Evolutionary conservation across 1,140 invertebrate species (phyloP), one percentile per base, ranked within the genome.

Genomic region (Neuroterus valhalla): DNA sequence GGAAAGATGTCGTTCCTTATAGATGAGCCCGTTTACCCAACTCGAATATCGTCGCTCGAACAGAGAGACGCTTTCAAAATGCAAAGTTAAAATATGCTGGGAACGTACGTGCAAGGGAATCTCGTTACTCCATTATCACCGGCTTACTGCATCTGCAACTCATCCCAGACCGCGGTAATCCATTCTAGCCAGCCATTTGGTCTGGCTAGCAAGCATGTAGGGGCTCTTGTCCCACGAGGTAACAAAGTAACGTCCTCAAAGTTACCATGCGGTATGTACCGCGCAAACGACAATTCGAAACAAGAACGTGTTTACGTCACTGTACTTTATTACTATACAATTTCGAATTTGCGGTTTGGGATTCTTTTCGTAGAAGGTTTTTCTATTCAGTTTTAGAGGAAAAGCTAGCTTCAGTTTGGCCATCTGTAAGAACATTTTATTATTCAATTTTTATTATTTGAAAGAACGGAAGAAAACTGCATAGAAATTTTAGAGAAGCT

Each of bases 121-220:
- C 87, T 87, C 84, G 84, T 88, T 87, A 87, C 86, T 88, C 85
- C 84, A 88, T 89, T 89, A 89, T 87, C 84, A 83, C 82, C 79
- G 86, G 86, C 88, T 88, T 88, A 89, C 85, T 79, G 78, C 84
- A 87, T 76, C 83, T 85, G 83, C 80, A 82, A 73, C 83, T 82
- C 80, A 76, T 81, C 71, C 75, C 74, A 77, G 79, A 79, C 74
- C 78, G 23, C 71, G 70, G 75, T 84, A 83, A 85, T 86, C 77
- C 79, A 85, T 81, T 85, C 82, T 66, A 50, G 62, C 70, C 69
- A 44, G 75, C 74, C 72, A 43, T 48, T 69, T 66, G 78, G 73
- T 66, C 66, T 68, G 14, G 38, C 45, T 50, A 31, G 43, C 45
- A 50, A 68, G 50, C 71, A 46, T 46, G 55, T 26, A 62, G 23